phyloP scores from a whole-genome alignment of 1,140 invertebrate species.

The Nixonia krombeini region DNA sequence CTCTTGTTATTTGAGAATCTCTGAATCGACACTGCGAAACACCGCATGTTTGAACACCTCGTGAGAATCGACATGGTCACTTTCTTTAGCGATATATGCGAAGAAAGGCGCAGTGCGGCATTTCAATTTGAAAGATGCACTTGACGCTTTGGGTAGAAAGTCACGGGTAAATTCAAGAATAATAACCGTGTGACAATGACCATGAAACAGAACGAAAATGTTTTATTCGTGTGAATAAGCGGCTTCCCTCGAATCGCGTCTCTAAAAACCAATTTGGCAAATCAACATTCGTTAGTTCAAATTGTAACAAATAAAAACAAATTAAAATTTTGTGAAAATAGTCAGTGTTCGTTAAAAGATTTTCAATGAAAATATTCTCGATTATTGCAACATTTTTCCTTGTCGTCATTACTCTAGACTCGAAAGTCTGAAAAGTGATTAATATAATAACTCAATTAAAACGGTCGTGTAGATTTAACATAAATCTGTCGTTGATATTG shows the following conservation, averaged over 20 bases:
- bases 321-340: neutral
- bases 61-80: constrained; percentile 27
- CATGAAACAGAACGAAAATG: constrained; percentile 37
- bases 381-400: too few relatives aligned
- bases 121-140: constrained; percentile 35
- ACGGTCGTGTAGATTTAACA: too few relatives aligned
- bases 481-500: too few relatives aligned
- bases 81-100: constrained; percentile 33
- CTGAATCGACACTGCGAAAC: constrained; percentile 31
- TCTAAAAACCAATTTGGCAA: too few relatives aligned
- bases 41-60: too few relatives aligned
- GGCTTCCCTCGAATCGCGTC: too few relatives aligned
- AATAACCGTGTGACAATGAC: constrained; percentile 41
- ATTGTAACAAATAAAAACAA: too few relatives aligned
- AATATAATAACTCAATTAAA: too few relatives aligned
- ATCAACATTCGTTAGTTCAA: neutral
- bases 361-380: too few relatives aligned
- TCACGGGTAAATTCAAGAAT: constrained; percentile 39
- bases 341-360: neutral
- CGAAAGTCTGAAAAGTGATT: too few relatives aligned
- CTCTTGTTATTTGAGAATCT: constrained; percentile 34
- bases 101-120: constrained; percentile 27
- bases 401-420: too few relatives aligned
- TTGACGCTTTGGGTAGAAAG: constrained; percentile 41
- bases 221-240: constrained; percentile 28